Percentiles rank a stretch among this genome's conserved stretches.
Conservation (phyloP, 1,140 invertebrate genomes). For the Prorops nasuta region DNA sequence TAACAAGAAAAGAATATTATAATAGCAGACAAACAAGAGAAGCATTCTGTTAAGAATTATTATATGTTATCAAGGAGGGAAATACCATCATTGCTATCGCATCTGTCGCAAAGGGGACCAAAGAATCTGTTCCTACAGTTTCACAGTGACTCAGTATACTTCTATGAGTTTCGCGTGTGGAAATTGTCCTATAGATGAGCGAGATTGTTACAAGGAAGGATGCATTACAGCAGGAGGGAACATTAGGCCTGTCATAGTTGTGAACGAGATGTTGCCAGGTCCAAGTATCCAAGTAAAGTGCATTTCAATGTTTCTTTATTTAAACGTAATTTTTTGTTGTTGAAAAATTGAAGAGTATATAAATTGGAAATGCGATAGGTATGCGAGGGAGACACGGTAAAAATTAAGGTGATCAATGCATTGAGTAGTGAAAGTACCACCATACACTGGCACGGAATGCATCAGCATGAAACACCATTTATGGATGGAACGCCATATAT, state of each 20-base stretch:
- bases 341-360: neutral
- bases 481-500: constrained; percentile 56
- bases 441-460: constrained; percentile 43
- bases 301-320: neutral
- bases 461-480: constrained; percentile 37
- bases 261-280: constrained; percentile 57
- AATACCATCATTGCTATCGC: neutral
- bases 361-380: constrained; percentile 16
- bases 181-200: constrained; percentile 51
- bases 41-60: too few relatives aligned
- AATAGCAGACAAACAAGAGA: too few relatives aligned
- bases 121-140: constrained; percentile 18
- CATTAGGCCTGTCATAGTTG: constrained; percentile 44
- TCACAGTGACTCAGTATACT: constrained; percentile 22
- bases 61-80: too few relatives aligned
- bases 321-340: neutral
- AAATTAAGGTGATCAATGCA: constrained; percentile 33
- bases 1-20: too few relatives aligned
- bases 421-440: constrained; percentile 28
- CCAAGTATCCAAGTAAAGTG: constrained; percentile 51
- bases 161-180: constrained; percentile 44
- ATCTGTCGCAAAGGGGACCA: neutral
- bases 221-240: constrained; percentile 56
- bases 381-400: constrained; percentile 36
- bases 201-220: constrained; percentile 50